Evolutionary conservation across 2,888 invertebrate species (phyloP).

Genomic region (Sinotaia quadrata): DNA sequence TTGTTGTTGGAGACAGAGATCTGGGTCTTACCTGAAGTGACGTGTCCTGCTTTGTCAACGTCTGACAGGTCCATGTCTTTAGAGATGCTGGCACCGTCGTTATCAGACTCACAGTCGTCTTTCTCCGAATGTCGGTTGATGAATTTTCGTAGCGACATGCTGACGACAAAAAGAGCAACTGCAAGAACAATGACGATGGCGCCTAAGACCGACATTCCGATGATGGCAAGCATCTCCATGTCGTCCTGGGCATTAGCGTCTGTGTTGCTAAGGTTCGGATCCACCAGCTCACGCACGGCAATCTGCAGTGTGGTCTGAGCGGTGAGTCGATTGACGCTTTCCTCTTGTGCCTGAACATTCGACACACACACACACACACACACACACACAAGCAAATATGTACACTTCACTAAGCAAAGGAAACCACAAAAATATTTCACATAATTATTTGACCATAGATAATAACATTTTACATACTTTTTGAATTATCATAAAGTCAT

Average conservation of each 20-base stretch:
- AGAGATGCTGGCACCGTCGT: no score
- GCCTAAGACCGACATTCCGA: conserved; percentile 11
- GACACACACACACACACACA: background rate
- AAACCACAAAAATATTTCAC: no score
- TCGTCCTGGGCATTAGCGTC: background rate
- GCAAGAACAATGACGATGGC: conserved; percentile 1
- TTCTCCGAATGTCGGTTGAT: no score
- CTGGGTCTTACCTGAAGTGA: no score
- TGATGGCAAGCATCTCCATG: background rate
- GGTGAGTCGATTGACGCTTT: background rate
- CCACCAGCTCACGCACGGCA: background rate
- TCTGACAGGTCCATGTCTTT: no score
- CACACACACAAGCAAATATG: background rate
- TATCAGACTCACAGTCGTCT: no score
- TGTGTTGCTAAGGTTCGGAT: background rate
- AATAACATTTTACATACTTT: no score
- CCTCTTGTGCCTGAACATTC: background rate
- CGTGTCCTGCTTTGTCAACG: no score
- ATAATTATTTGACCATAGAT: no score
- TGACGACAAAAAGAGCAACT: conserved; percentile 3
- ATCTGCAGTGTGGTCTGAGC: conserved; percentile 12
- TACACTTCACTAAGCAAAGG: no score
- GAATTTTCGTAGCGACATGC: background rate
- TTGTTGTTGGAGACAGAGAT: no score
- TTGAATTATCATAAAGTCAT: no score